Evolutionary conservation across 2,113 vertebrate genomes (phyloP), one percentile per base, ranked within the genome.

Genomic region (Eolophus roseicapilla): DNA sequence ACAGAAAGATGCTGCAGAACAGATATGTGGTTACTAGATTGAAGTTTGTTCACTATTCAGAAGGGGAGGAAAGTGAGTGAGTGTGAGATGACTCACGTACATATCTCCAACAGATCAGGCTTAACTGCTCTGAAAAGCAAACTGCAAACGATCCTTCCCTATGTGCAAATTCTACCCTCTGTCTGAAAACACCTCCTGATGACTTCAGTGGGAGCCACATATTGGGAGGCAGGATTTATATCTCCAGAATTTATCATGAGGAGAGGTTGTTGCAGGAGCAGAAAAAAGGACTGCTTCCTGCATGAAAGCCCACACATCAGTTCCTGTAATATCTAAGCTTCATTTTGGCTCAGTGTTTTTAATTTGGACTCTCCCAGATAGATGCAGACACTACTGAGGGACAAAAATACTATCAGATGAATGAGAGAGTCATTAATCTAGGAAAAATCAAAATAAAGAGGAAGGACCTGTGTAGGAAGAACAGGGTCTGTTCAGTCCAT

Each of bases 101-200:
- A 5, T 91, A 73, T 93, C 94, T 92, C 70, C 44, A 94, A 92
- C 65, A 95, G 74, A 97, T 96, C 93, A 96, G 67, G 75, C 81
- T 89, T 93, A 95, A 73, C 95, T 82, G 41, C 95, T 92, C 74
- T 89, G 92, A 86, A 96, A 94, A 91, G 74, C 78, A 93, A 96
- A 79, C 81, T 91, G 94, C 86, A 93, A 93, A 87, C 65, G 49
- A 95, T 87, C 76, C 50, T 95, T 93, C 70, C 81, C 89, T 59
- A 85, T 73, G 91, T 96, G 91, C 86, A 96, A 89, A 93, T 97
- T 96, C 89, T 95, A 82, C 63, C 91, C 74, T 89, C 69, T 78
- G 62, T 88, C 92, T 95, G 81, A 74, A 93, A 96, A 94, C 88
- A 96, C 86, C 92, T 96, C 86, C 86, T 89, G 52, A 67, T 92